Conservation (phyloP, 2,888 invertebrate genomes). For the Anthrax anthrax region DNA sequence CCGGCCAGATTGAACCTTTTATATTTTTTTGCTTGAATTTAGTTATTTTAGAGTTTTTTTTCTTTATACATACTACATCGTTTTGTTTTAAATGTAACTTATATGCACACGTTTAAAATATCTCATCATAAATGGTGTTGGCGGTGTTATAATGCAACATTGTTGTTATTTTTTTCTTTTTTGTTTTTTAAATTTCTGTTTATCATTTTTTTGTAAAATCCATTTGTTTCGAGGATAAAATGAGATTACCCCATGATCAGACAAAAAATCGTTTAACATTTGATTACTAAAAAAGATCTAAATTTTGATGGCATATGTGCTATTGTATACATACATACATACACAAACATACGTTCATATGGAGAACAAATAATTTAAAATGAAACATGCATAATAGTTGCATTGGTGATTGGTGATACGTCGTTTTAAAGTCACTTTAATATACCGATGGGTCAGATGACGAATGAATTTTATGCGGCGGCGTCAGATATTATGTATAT, state of each 20-base stretch:
- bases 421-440: not conserved
- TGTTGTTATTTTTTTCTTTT: not conserved
- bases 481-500: not conserved
- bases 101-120: no score
- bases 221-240: conserved; percentile 5
- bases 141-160: not conserved
- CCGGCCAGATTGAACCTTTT: conserved; percentile 19
- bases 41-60: not conserved
- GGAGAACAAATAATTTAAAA: no score
- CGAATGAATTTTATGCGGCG: not conserved
- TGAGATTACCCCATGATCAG: conserved; percentile 5
- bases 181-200: no score
- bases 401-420: no score
- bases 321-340: no score
- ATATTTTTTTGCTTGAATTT: conserved; percentile 3
- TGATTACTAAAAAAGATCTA: not conserved
- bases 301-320: not conserved
- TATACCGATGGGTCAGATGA: not conserved
- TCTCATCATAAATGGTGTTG: not conserved
- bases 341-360: no score
- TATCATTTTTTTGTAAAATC: not conserved
- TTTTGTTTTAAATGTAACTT: no score
- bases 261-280: conserved; percentile 1
- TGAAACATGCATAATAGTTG: no score
- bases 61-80: not conserved